Conservation (phyloP, 2,888 invertebrate species). For the Drosophila mettleri region DNA sequence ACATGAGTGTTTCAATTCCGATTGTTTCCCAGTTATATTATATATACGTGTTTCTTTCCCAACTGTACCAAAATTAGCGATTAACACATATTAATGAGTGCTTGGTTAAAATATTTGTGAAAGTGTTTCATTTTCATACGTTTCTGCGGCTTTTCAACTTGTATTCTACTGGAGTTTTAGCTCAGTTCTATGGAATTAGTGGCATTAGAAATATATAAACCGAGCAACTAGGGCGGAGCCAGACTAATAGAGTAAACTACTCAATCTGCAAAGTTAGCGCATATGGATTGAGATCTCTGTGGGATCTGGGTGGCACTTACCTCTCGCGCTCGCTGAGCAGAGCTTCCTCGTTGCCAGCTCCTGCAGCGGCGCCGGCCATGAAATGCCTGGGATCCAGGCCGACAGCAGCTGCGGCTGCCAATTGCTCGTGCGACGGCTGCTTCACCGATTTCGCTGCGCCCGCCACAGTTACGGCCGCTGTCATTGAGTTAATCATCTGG, state of each 20-base stretch:
- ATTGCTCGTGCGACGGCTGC: conserved; percentile 12
- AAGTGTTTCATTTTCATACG: conserved; percentile 4
- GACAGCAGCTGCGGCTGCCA: not conserved
- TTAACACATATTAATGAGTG: conserved; percentile 13
- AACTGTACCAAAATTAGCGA: too few species aligned
- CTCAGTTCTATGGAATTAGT: not conserved
- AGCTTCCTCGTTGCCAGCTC: conserved; percentile 48
- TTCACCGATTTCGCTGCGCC: conserved; percentile 10
- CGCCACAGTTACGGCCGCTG: conserved; percentile 52
- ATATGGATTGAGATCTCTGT: not conserved
- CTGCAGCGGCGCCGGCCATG: conserved; percentile 21
- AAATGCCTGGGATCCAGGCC: conserved; percentile 16
- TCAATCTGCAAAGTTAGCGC: conserved; percentile 31
- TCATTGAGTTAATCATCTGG: conserved; percentile 68
- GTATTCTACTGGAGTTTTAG: not conserved
- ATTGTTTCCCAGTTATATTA: not conserved
- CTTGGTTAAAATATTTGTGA: not conserved
- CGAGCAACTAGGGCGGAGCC: not conserved
- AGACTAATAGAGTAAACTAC: conserved; percentile 8
- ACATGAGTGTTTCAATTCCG: not conserved
- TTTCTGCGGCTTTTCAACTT: conserved; percentile 1
- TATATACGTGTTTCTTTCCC: too few species aligned
- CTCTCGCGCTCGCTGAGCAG: conserved; percentile 63
- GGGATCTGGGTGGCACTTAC: conserved; percentile 44
- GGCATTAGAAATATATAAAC: not conserved